Base-by-base conservation (phyloP, 2,888 invertebrate species). In the Eumerus sabulonum region DNA sequence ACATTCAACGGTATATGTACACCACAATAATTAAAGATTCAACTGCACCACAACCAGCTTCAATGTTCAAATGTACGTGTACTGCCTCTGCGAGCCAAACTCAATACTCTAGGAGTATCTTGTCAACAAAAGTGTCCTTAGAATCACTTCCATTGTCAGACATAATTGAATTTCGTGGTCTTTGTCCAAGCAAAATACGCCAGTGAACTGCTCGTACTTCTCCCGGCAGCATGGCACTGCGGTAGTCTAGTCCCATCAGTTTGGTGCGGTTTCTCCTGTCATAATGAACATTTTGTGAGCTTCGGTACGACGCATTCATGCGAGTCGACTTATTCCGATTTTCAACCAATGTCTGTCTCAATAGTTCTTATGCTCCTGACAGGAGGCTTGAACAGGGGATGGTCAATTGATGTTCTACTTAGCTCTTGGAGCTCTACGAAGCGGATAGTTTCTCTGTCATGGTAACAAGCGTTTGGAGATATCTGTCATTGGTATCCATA, bases 131-230 rank as follows among this genome's bases (percentile, higher is more conserved):
- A 59, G 57, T 57, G 18, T 71, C 54, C 36, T 17, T 71, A 62
- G 54, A 54, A 36, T 54, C 40, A 67, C 53, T 66, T 45, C 51
- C 62, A 67, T 77, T 77, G 72, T 77, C 72, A 77, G 48, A 57
- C 67, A 67, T 77, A 77, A 77, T 77, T 77, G 72, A 77, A 67
- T 77, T 77, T 77, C 42, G 57, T 67, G 67, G 56, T 62, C 72
- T 63, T 36, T 42, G 16, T 62, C 27, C 66, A 17, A 54, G 9
- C 56, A 42, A 45, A 47, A 63, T 40, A 42, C 17, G 44, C 47
- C 71, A 36, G 13, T 63, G 66, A 12, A 9, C 38, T 11, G 12
- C 16, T 13, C 12, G 36, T 1, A 53, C 57, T 14, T 16, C 48
- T 42, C 48, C 27, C 27, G 27, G 27, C 27, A 27, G 50, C 36